phyloP scores from a whole-genome alignment of 37 sponge, comb jelly and placozoan species.

The Haliclona indistincta region DNA sequence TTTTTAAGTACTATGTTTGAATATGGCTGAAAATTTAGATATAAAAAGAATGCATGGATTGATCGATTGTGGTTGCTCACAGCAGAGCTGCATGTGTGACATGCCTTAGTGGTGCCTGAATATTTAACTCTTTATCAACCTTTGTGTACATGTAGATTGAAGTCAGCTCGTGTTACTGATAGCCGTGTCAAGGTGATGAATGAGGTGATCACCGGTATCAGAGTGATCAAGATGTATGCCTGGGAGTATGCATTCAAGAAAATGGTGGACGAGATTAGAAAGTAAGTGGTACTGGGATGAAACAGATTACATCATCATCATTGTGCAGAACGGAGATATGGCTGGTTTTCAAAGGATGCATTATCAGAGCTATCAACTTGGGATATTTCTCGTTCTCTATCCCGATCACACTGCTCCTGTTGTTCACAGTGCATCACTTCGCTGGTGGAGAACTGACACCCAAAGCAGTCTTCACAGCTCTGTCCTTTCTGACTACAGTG shows the following conservation, averaged over 20 bases:
- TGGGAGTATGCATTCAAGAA: constrained; percentile 85
- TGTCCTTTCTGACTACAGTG: constrained; percentile 29
- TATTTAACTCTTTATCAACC: too few relatives aligned
- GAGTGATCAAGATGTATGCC: constrained; percentile 90
- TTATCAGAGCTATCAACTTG: constrained; percentile 42
- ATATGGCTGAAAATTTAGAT: too few relatives aligned
- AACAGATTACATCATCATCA: too few relatives aligned
- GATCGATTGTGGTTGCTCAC: too few relatives aligned
- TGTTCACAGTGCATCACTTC: constrained; percentile 37
- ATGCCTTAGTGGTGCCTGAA: too few relatives aligned
- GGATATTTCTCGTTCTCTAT: constrained; percentile 33
- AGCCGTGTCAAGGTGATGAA: constrained; percentile 74
- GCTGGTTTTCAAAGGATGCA: constrained; percentile 12
- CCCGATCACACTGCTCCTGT: constrained; percentile 39
- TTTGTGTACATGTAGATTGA: constrained; percentile 43
- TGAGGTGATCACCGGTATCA: constrained; percentile 83
- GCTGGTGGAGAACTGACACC: constrained; percentile 51
- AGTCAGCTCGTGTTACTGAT: constrained; percentile 69
- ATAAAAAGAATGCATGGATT: too few relatives aligned
- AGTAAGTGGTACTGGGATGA: too few relatives aligned
- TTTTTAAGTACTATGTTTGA: too few relatives aligned
- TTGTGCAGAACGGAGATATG: constrained; percentile 50
- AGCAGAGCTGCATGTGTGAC: too few relatives aligned
- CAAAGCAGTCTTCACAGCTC: constrained; percentile 54
- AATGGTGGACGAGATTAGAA: constrained; percentile 47